Percentiles rank a stretch among this genome's conserved stretches.
Evolutionary conservation across 2,888 invertebrate genomes (phyloP).

Genomic region (Drosophila mimica): DNA sequence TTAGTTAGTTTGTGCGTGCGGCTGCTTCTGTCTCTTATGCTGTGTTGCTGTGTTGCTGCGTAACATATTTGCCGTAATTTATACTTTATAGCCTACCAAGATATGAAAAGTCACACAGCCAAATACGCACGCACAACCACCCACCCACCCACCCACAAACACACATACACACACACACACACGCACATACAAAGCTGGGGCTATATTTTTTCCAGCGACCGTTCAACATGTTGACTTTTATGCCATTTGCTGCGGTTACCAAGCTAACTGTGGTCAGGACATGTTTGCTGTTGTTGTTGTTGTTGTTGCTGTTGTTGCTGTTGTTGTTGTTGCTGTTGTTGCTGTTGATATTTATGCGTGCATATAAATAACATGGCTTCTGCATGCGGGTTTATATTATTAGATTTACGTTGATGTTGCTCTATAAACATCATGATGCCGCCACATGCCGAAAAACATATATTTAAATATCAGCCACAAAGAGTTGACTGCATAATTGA

Average conservation of each 20-base stretch:
- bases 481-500: conserved; percentile 76
- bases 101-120: conserved; percentile 74
- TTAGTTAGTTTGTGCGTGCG: conserved; percentile 80
- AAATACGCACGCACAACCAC: conserved; percentile 23
- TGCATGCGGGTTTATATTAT: conserved; percentile 71
- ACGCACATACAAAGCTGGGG: conserved; percentile 48
- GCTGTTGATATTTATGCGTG: conserved; percentile 68
- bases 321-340: conserved; percentile 13
- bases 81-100: conserved; percentile 78
- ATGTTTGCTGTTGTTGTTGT: conserved; percentile 26
- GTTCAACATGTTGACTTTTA: conserved; percentile 78
- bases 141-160: conserved; percentile 8
- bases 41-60: conserved; percentile 34
- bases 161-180: conserved; percentile 17
- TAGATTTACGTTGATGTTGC: conserved; percentile 70
- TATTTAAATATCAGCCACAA: conserved; percentile 72
- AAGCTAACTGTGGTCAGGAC: conserved; percentile 74
- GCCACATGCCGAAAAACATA: conserved; percentile 48
- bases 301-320: conserved; percentile 25
- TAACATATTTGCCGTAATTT: conserved; percentile 78
- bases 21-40: conserved; percentile 23
- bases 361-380: conserved; percentile 71
- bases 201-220: conserved; percentile 71
- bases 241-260: conserved; percentile 76
- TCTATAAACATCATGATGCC: conserved; percentile 64